These are phyloP conservation scores for Tadarida brasiliensis DNA, from an alignment of 2,797 vertebrate species.

Conservation along the genomic window DNA sequence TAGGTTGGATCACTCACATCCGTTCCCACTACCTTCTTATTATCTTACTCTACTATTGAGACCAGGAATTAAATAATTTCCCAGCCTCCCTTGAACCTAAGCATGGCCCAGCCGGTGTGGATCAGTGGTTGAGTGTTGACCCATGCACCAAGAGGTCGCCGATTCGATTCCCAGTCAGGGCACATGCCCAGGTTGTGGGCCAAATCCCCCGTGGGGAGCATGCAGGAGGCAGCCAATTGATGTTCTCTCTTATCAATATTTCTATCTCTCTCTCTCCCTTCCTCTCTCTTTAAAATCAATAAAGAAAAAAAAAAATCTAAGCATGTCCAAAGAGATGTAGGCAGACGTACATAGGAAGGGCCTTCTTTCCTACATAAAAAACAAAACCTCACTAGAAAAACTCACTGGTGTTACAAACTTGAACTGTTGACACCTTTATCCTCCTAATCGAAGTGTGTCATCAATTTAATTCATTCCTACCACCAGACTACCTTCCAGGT, in stretches of 20 bases:
- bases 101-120: no score
- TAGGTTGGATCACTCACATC: neutral
- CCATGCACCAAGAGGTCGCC: no score
- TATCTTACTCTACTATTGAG: neutral
- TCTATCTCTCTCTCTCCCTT: no score
- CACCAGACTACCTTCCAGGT: neutral
- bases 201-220: no score
- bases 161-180: no score
- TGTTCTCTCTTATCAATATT: no score
- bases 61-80: neutral
- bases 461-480: neutral
- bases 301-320: no score
- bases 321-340: neutral
- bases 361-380: neutral
- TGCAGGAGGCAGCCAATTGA: no score
- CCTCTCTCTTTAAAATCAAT: no score
- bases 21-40: neutral
- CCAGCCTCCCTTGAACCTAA: neutral
- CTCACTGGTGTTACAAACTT: neutral
- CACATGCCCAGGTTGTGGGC: no score
- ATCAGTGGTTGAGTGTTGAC: no score
- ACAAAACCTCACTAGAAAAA: neutral
- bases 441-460: slow-evolving; percentile 2
- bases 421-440: neutral
- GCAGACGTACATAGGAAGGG: neutral